Evolutionary conservation across 2,113 vertebrate genomes (phyloP).

Genomic region (Oostethus manadensis): DNA sequence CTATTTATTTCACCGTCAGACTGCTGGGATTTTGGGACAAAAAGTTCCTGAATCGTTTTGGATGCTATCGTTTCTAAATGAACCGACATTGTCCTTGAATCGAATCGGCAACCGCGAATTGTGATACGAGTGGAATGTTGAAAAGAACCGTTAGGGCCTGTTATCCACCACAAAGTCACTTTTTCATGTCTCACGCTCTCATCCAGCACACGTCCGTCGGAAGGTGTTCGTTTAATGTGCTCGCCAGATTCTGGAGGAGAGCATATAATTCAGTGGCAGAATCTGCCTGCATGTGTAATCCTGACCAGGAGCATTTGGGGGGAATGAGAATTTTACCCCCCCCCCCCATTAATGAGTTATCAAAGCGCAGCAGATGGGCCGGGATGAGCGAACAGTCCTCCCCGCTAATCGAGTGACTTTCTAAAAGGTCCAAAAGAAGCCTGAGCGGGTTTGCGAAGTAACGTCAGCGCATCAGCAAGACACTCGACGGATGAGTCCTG

Average conservation of each 20-base stretch:
- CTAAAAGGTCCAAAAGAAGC: slow-evolving; percentile 60
- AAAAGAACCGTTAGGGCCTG: too few relatives aligned
- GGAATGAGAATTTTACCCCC: slow-evolving; percentile 48
- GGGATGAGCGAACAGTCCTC: slow-evolving; percentile 60
- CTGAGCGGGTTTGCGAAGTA: slow-evolving; percentile 42
- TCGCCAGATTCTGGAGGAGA: slow-evolving; percentile 55
- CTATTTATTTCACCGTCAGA: too few relatives aligned
- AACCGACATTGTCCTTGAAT: too few relatives aligned
- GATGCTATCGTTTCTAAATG: too few relatives aligned
- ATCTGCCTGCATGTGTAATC: slow-evolving; percentile 60
- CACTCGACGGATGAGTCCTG: slow-evolving; percentile 32
- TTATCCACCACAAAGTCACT: too few relatives aligned
- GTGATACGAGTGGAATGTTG: too few relatives aligned
- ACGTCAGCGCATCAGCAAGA: slow-evolving; percentile 36
- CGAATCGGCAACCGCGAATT: too few relatives aligned
- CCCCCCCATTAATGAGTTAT: slow-evolving; percentile 70
- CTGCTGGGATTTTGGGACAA: too few relatives aligned
- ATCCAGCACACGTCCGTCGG: slow-evolving; percentile 42
- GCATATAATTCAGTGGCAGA: slow-evolving; percentile 57
- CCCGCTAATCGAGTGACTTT: slow-evolving; percentile 69
- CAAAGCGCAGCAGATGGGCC: slow-evolving; percentile 69
- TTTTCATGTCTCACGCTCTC: slow-evolving; percentile 50
- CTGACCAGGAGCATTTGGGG: slow-evolving; percentile 57
- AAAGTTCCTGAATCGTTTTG: too few relatives aligned
- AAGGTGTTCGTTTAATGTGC: slow-evolving; percentile 61